Evolutionary conservation across 2,797 vertebrate genomes (phyloP), one percentile per base, ranked within the genome.

Genomic region (Chloroceryle amazona): DNA sequence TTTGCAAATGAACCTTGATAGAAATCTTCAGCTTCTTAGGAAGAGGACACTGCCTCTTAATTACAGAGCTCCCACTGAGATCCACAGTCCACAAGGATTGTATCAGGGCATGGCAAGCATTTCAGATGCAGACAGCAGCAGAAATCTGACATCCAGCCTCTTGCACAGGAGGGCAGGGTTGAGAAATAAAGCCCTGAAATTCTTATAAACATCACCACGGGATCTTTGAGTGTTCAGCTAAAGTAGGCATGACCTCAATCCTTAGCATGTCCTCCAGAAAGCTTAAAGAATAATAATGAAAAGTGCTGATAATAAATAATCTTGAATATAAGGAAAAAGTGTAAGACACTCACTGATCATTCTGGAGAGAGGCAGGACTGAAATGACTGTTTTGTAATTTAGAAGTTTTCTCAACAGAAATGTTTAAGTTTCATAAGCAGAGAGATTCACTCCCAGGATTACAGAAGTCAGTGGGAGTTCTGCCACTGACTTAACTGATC

Each of bases 391-490:
- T 90, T 58, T 19, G 8, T 29, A 90, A 81, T 31, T 22, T 29
- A 92, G 92, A 68, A 86, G 26, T 66, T 89, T 96, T 86, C 63
- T 55, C 66, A 75, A 94, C 81, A 75, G 46, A 86, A 88, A 90
- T 37, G 58, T 73, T 80, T 41, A 86, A 76, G 39, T 90, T 85
- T 89, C 42, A 41, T 39, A 89, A 92, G 76, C 46, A 90, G 76
- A 92, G 54, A 92, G 60, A 47, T 86, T 84, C 75, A 94, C 86
- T 90, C 42, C 60, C 67, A 72, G 83, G 42, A 73, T 89, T 93
- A 93, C 88, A 79, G 81, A 86, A 96, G 89, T 92, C 86, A 86
- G 55, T 76, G 60, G 89, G 89, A 96, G 67, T 74, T 85, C 87
- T 96, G 95, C 83, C 88, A 83, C 39, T 89, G 90, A 81, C 66